Evolutionary conservation across 2,113 vertebrate genomes (phyloP).

Genomic region (Zosterops borbonicus): DNA sequence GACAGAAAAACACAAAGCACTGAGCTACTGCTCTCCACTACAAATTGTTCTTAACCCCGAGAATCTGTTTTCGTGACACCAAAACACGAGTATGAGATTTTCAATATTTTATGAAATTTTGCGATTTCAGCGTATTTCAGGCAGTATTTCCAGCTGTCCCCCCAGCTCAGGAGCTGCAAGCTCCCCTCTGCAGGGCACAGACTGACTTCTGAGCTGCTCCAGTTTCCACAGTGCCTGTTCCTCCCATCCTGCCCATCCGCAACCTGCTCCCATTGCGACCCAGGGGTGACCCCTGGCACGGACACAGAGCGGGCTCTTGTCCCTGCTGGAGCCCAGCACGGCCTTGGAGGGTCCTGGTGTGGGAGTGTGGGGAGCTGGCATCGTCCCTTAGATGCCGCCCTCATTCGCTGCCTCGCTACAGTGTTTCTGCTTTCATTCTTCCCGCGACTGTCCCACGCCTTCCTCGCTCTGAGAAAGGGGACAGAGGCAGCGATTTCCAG

Average conservation of each 20-base stretch:
- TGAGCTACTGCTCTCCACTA: neutral
- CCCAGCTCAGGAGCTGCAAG: rapidly evolving
- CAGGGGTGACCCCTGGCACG: neutral
- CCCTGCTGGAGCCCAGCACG: rapidly evolving
- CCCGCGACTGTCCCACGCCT: neutral
- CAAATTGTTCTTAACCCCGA: neutral
- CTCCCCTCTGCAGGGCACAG: no score
- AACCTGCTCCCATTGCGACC: rapidly evolving
- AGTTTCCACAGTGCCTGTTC: neutral
- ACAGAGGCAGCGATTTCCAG: neutral
- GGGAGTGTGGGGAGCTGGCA: neutral
- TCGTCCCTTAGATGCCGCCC: rapidly evolving
- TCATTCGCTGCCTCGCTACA: neutral
- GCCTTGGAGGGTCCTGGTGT: neutral
- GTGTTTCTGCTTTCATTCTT: neutral
- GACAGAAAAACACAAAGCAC: neutral
- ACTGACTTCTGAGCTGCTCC: neutral
- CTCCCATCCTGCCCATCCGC: neutral
- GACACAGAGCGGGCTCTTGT: neutral
- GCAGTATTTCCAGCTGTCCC: neutral
- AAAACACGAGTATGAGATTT: neutral
- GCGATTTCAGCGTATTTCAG: neutral
- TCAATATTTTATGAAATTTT: neutral
- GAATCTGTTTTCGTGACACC: neutral
- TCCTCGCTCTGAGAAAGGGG: neutral